phyloP scores from a whole-genome alignment of 1,140 invertebrate species.

The Nasonia giraulti region DNA sequence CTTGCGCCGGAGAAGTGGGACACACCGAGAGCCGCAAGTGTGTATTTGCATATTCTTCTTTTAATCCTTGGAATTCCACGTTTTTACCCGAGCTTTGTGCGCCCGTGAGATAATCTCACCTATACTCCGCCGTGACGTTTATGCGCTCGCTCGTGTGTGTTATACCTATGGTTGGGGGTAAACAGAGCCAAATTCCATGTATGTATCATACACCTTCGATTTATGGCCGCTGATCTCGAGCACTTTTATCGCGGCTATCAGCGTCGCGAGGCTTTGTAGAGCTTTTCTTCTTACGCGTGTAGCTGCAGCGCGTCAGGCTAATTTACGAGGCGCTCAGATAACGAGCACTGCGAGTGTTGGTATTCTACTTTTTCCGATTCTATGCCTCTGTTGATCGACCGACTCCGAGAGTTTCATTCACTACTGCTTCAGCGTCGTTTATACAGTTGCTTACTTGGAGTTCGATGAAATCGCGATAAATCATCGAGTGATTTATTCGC shows the following conservation, averaged over 20 bases:
- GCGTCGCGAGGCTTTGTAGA: not conserved
- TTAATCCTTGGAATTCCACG: not conserved
- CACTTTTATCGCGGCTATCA: not conserved
- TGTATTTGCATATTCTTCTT: slow-evolving; percentile 27
- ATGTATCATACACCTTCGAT: not conserved
- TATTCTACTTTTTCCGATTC: not conserved
- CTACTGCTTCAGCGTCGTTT: no score
- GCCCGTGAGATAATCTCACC: slow-evolving; percentile 2
- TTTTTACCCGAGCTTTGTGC: no score
- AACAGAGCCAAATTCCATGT: not conserved
- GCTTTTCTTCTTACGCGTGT: not conserved
- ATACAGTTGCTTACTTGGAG: no score
- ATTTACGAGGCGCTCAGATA: not conserved
- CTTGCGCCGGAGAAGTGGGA: not conserved
- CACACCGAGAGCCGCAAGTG: not conserved
- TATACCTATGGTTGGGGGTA: no score
- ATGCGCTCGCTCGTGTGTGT: no score
- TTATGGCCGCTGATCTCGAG: not conserved
- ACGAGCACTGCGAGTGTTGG: not conserved
- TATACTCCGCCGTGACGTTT: no score
- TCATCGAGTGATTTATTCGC: no score
- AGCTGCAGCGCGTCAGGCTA: not conserved
- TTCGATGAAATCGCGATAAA: no score
- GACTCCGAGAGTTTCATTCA: not conserved
- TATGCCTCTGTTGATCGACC: not conserved